Conservation (phyloP, 2,797 vertebrate species). For the Zenarchopterus dispar region DNA sequence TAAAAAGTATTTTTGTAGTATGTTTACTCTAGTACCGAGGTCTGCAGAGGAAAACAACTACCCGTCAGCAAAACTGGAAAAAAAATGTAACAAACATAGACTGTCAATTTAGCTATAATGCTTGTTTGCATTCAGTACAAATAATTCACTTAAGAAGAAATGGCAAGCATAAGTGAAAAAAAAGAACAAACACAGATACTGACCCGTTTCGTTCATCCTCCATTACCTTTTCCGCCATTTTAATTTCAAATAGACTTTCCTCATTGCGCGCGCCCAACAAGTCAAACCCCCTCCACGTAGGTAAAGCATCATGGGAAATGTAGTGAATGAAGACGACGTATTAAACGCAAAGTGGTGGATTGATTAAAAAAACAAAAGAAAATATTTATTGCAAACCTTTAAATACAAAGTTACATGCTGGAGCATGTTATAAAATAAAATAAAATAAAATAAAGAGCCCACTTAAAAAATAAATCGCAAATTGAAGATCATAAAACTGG, state of each 20-base stretch:
- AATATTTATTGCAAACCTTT: not conserved
- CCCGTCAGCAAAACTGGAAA: not conserved
- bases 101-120: not conserved
- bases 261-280: conserved; percentile 60
- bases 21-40: not conserved
- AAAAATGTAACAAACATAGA: no score
- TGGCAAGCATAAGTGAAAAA: not conserved
- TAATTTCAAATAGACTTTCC: conserved; percentile 71
- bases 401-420: not conserved
- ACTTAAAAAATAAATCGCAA: no score
- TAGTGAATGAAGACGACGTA: conserved; percentile 47
- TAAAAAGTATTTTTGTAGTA: not conserved
- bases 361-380: no score
- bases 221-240: conserved; percentile 80
- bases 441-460: no score
- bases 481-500: no score
- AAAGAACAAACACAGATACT: no score
- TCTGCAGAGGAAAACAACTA: not conserved
- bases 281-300: conserved; percentile 6
- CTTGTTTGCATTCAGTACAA: not conserved
- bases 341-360: no score
- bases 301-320: conserved; percentile 74
- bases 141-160: rapidly evolving
- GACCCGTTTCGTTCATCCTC: conserved; percentile 44
- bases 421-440: no score